phyloP scores from a whole-genome alignment of 1,140 invertebrate species.

The Stegodyphus dumicola region DNA sequence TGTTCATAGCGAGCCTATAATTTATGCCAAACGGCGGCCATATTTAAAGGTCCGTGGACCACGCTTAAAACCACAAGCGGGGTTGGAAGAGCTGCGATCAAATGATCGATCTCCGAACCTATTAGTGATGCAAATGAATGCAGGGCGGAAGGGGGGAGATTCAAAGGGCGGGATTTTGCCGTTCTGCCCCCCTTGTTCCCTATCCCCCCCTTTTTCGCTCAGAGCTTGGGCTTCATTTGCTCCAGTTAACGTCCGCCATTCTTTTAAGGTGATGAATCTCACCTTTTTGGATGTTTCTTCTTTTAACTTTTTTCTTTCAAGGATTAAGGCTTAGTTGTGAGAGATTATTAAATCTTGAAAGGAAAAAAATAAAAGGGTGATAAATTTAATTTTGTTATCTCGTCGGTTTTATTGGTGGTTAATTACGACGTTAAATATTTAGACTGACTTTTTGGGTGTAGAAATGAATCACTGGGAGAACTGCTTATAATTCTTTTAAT shows the following conservation, averaged over 20 bases:
- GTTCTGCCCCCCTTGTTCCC: no score
- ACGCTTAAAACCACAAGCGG: constrained; percentile 35
- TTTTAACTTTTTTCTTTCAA: background rate
- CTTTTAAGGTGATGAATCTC: constrained; percentile 3
- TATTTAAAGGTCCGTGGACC: constrained; percentile 53
- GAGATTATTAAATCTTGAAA: constrained; percentile 50
- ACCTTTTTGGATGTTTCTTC: background rate
- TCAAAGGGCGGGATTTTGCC: background rate
- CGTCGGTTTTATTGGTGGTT: constrained; percentile 51
- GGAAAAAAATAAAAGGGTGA: background rate
- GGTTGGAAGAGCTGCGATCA: constrained; percentile 25
- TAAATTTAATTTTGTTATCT: constrained; percentile 54
- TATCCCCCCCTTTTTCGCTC: background rate
- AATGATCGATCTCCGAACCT: constrained; percentile 48
- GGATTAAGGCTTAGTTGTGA: constrained; percentile 47
- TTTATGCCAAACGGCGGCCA: constrained; percentile 49
- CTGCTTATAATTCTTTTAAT: no score
- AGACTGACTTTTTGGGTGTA: constrained; percentile 32
- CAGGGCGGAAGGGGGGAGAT: constrained; percentile 6
- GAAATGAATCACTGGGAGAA: background rate
- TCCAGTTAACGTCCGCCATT: constrained; percentile 15
- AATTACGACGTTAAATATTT: constrained; percentile 58
- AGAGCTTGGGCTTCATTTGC: constrained; percentile 33
- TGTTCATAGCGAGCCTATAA: constrained; percentile 16
- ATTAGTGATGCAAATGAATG: constrained; percentile 56